Evolutionary conservation across 2,113 vertebrate genomes (phyloP), one percentile per base, ranked within the genome.

Genomic region (Chlamydotis undulata): DNA sequence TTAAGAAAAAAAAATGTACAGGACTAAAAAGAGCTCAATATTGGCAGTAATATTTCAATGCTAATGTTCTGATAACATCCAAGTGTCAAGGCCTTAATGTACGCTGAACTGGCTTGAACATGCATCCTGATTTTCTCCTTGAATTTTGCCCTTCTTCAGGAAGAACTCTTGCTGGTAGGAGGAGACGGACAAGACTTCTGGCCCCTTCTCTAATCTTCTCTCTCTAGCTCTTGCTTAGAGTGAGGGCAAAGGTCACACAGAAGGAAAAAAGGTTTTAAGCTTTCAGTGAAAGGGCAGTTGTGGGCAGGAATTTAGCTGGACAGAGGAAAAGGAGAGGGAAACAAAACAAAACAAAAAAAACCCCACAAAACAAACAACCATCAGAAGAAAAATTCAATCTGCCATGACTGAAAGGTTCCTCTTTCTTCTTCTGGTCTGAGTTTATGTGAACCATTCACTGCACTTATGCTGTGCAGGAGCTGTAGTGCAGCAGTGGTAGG

Each of bases 281-380:
- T 90, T 79, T 86, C 76, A 41, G 24, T 50, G 43, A 31, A 94
- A 89, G 47, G 47, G 43, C 69, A 82, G 75, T 92, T 55, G 76
- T 39, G 14, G 29, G n/a, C 11, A 87, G 93, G 78, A 91, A 87
- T 91, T 91, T 65, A 80, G 82, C 64, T 83, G 70, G n/a, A 94
- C 24, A 50, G 31, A 85, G 52, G n/a, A 33, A 73, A 53, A 88
- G 75, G 18, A 83, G 26, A 84, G 0, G 2, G 25, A 43, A 60
- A 65, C 12, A 6, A 63, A 21, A 25, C 12, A 14, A 56, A 61
- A 61, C 49, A 39, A 29, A 5, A 41, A 28, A 28, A 37, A 37
- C 7, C 37, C 37, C 37, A 37, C 47, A 47, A 19, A 49, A 21
- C 19, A 21, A 49, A 49, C 21, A 49, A 49, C 21, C 39, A 65